phyloP scores from a whole-genome alignment of 2,888 invertebrate genomes.

The Cephalotes varians region DNA sequence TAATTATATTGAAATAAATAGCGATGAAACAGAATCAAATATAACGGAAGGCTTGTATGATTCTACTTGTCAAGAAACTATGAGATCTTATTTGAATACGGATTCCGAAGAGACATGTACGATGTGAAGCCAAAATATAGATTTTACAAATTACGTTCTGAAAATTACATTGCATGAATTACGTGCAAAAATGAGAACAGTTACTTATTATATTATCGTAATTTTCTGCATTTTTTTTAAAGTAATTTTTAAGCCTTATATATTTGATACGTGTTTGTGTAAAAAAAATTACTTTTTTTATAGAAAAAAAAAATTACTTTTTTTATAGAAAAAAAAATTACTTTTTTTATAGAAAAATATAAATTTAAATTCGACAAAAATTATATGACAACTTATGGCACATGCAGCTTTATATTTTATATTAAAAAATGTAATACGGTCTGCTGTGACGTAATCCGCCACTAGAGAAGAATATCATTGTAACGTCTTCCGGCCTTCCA shows the following conservation, averaged over 20 bases:
- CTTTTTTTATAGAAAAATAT: neutral
- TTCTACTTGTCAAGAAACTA: neutral
- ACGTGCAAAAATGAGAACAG: neutral
- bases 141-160: neutral
- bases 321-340: no score
- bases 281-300: neutral
- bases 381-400: neutral
- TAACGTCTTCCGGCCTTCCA: conserved; percentile 5
- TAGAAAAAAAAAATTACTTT: neutral
- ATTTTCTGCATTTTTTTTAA: neutral
- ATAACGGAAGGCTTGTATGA: conserved; percentile 13
- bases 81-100: conserved; percentile 13
- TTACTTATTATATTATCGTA: conserved; percentile 10
- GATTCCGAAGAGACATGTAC: conserved; percentile 1
- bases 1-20: conserved; percentile 1
- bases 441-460: neutral
- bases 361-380: neutral
- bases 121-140: neutral
- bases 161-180: neutral
- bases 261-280: neutral
- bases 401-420: neutral
- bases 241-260: neutral
- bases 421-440: neutral
- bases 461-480: neutral
- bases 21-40: conserved; percentile 23